These are phyloP conservation scores for Brenthis daphne DNA, from an alignment of 2,888 invertebrate species.

Conservation along the genomic window DNA sequence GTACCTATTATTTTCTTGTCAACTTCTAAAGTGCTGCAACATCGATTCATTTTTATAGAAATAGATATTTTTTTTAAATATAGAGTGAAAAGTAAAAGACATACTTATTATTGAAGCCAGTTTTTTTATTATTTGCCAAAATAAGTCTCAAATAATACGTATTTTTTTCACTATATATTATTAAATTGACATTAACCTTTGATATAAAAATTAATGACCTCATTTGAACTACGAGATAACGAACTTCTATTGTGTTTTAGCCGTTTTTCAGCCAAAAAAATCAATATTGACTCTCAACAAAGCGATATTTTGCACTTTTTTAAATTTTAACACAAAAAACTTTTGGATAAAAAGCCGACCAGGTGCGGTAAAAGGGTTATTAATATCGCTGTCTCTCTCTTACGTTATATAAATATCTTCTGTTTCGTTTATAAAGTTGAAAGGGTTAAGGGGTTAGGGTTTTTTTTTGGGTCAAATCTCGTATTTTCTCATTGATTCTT, in stretches of 20 bases:
- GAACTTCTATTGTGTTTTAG: constrained; percentile 65
- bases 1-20: too few relatives aligned
- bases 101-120: neutral
- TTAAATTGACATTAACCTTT: constrained; percentile 37
- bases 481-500: constrained; percentile 72
- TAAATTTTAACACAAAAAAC: constrained; percentile 70
- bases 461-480: constrained; percentile 77
- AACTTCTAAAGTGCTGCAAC: too few relatives aligned
- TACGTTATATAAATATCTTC: constrained; percentile 39
- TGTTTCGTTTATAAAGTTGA: constrained; percentile 66
- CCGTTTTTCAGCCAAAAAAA: constrained; percentile 64
- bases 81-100: neutral
- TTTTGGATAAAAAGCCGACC: constrained; percentile 64
- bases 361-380: constrained; percentile 78
- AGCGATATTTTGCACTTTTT: constrained; percentile 77
- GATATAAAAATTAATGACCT: constrained; percentile 61
- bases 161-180: constrained; percentile 10
- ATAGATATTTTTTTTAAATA: neutral
- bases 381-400: constrained; percentile 50
- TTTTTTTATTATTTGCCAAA: neutral
- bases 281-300: constrained; percentile 77
- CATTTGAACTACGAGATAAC: constrained; percentile 69
- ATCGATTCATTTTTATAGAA: too few relatives aligned
- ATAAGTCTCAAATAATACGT: constrained; percentile 1
- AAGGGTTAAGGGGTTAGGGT: constrained; percentile 53